Evolutionary conservation across 2,797 vertebrate genomes (phyloP).

Genomic region (Liparis tanakae): DNA sequence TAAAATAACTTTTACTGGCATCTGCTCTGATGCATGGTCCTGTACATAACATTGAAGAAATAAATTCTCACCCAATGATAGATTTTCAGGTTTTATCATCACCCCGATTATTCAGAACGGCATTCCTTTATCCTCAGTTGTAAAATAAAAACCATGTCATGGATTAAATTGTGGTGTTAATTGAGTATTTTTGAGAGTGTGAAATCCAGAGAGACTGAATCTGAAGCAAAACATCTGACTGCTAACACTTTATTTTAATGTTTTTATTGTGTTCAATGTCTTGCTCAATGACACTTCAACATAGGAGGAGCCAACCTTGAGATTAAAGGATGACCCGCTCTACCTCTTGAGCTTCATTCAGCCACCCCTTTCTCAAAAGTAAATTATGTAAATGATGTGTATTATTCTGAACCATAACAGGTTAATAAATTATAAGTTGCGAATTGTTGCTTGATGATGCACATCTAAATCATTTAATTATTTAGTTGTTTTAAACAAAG

Average conservation of each 20-base stretch:
- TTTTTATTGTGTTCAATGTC: not conserved
- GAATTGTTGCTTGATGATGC: not conserved
- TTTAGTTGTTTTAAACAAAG: too few relatives aligned
- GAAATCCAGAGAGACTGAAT: constrained; percentile 3
- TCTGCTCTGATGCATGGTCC: constrained; percentile 91
- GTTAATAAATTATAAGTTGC: not conserved
- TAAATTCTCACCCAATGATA: constrained; percentile 91
- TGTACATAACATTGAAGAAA: constrained; percentile 87
- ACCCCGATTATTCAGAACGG: constrained; percentile 92
- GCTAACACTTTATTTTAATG: too few relatives aligned
- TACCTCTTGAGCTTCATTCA: not conserved
- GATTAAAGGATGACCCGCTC: not conserved
- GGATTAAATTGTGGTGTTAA: constrained; percentile 86
- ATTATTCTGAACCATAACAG: not conserved
- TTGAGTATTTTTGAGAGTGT: constrained; percentile 55
- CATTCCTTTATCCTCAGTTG: constrained; percentile 94
- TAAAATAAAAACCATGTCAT: constrained; percentile 99
- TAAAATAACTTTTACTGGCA: constrained; percentile 89
- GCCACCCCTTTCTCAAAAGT: not conserved
- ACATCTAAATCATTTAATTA: not conserved
- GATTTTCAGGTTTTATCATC: constrained; percentile 95
- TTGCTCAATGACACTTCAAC: not conserved
- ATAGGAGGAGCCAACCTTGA: not conserved
- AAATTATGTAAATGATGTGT: not conserved
- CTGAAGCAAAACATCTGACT: not conserved